A percentile compares a stretch with the other conserved stretches of the same genome.
Evolutionary conservation across 2,113 vertebrate species (phyloP).

Genomic region (Lepus americanus): DNA sequence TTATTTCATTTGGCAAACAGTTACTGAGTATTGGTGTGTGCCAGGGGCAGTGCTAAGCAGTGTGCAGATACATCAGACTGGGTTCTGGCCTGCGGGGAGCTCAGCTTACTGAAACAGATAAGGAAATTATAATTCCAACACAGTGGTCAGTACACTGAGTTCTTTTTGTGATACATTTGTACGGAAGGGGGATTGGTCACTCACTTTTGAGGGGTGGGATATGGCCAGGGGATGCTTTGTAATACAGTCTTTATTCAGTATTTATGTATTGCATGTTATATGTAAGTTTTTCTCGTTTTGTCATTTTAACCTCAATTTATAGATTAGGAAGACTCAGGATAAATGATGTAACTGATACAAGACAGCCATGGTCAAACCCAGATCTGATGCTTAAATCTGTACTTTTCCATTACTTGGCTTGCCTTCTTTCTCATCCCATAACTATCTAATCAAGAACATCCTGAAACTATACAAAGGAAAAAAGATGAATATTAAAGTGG

Average conservation of each 20-base stretch:
- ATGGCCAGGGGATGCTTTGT: constrained; percentile 1
- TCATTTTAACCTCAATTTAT: constrained; percentile 60
- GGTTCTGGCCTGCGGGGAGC: background rate
- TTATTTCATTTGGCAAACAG: constrained; percentile 58
- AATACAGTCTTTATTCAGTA: background rate
- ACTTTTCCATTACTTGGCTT: constrained; percentile 33
- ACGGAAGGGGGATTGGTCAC: background rate
- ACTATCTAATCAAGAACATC: background rate
- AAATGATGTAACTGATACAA: constrained; percentile 54
- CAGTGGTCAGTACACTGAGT: background rate
- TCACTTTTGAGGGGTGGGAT: constrained; percentile 6
- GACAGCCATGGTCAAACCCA: constrained; percentile 14
- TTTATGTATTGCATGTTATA: background rate
- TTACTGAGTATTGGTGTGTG: background rate
- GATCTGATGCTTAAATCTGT: background rate
- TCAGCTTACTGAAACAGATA: constrained; percentile 26
- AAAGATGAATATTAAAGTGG: background rate
- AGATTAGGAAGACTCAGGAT: constrained; percentile 55
- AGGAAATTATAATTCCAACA: constrained; percentile 40
- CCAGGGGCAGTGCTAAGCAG: background rate
- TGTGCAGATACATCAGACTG: constrained; percentile 1
- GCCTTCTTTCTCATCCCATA: background rate
- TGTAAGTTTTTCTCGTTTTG: constrained; percentile 28
- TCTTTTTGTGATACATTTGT: background rate
- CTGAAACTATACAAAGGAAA: background rate